phyloP scores from a whole-genome alignment of 2,113 vertebrate species.

The Hyla sarda region DNA sequence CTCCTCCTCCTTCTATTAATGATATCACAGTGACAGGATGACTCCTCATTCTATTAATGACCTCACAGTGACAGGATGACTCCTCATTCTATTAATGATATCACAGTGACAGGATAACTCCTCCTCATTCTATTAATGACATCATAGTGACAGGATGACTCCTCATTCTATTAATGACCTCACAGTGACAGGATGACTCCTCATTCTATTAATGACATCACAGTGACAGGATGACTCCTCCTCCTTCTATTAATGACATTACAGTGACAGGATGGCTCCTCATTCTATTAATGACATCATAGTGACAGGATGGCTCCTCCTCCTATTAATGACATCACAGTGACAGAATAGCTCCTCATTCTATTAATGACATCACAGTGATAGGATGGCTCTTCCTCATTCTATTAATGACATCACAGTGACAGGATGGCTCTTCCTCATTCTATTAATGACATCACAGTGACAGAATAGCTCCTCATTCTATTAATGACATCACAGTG shows the following conservation, averaged over 20 bases:
- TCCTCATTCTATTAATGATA: too few relatives aligned
- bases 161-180: neutral
- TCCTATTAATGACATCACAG: too few relatives aligned
- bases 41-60: neutral
- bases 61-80: neutral
- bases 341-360: too few relatives aligned
- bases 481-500: too few relatives aligned
- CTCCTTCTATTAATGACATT: neutral
- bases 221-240: neutral
- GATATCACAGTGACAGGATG: neutral
- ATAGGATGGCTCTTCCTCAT: neutral
- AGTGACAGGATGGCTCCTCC: neutral
- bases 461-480: neutral
- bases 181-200: too few relatives aligned
- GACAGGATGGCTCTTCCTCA: neutral
- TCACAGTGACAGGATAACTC: neutral
- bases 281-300: neutral
- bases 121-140: neutral
- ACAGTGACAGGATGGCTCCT: neutral
- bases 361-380: neutral
- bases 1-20: neutral
- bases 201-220: neutral
- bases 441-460: neutral
- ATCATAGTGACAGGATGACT: neutral
- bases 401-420: neutral